Evolutionary conservation across 2,113 vertebrate species (phyloP), one percentile per base, ranked within the genome.

Genomic region (Paralichthys olivaceus): DNA sequence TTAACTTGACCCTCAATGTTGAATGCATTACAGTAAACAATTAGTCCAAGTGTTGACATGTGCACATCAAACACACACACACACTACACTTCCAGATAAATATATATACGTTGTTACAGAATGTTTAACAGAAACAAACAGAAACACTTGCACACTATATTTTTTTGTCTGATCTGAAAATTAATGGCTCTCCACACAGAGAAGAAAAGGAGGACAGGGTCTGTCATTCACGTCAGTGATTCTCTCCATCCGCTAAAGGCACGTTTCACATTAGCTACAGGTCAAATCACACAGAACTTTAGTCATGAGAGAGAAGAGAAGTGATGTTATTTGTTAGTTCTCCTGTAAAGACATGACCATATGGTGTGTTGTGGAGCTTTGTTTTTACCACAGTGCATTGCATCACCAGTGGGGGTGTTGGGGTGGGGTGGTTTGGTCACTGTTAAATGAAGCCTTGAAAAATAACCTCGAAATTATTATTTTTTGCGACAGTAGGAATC

Each of bases 261-360:
- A 77, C 62, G n/a, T 53, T 70, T 70, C 65, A 25, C 69, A 60
- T 83, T 79, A 85, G 37, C 68, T 51, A 86, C 68, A 81, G 81
- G 72, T 89, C 87, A 86, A 60, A 59, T 73, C 84, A 59, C 78
- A 37, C 55, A 40, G 67, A 28, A 69, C 75, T 81, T 51, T 63
- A 26, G 72, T 62, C 81, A 70, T 23, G 43, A 57, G 75, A 62
- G 75, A 70, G 60, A 53, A 58, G 53, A 54, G n/a, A 25, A 62
- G 59, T 56, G 72, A 56, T 51, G 64, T 57, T 55, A 54, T 23
- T 49, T 64, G 56, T 49, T 14, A 11, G 40, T 32, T 32, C 29
- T 28, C 54, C 22, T 2, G 54, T 72, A 34, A 58, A 51, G 32
- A 22, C 32, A n/a, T 17, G 32, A 55, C 60, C 76, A 77, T 74